Percentiles rank a stretch among this genome's conserved stretches.
Conservation (phyloP, 2,888 invertebrate species). For the Plagodis dolabraria region DNA sequence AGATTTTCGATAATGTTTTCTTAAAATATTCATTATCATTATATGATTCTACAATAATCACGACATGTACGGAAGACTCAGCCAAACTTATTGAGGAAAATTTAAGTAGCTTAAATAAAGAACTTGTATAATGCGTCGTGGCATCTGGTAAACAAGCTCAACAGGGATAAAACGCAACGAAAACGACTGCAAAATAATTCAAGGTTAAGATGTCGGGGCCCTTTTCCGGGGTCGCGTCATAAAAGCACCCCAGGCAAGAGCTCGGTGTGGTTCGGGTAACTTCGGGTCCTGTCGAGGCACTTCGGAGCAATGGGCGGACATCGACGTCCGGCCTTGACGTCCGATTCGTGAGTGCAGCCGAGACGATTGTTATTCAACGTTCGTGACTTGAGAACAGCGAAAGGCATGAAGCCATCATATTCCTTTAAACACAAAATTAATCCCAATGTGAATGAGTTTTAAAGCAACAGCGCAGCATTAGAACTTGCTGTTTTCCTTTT, state of each 20-base stretch:
- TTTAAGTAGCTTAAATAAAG: too few species aligned
- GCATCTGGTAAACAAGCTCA: too few species aligned
- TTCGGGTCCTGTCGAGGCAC: conserved; percentile 3
- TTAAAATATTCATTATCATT: too few species aligned
- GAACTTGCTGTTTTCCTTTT: neutral
- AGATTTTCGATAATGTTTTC: too few species aligned
- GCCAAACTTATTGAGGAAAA: too few species aligned
- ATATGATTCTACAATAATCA: too few species aligned
- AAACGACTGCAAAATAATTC: neutral
- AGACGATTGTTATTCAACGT: conserved; percentile 69
- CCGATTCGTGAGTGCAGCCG: conserved; percentile 61
- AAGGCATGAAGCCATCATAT: conserved; percentile 32
- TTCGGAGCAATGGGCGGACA: conserved; percentile 42
- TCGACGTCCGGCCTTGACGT: conserved; percentile 43
- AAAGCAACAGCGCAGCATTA: neutral
- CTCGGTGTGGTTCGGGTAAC: conserved; percentile 14
- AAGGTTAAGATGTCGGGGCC: neutral
- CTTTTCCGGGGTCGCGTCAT: conserved; percentile 1
- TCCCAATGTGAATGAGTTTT: neutral
- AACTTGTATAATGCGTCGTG: too few species aligned
- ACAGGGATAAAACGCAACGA: too few species aligned
- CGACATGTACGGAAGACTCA: too few species aligned
- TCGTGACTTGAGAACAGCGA: conserved; percentile 50
- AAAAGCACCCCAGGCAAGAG: conserved; percentile 1
- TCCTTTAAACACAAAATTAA: neutral